Percentiles rank a stretch among this genome's conserved stretches.
Evolutionary conservation across 1,140 invertebrate species (phyloP).

Genomic region (Stegodyphus dumicola): DNA sequence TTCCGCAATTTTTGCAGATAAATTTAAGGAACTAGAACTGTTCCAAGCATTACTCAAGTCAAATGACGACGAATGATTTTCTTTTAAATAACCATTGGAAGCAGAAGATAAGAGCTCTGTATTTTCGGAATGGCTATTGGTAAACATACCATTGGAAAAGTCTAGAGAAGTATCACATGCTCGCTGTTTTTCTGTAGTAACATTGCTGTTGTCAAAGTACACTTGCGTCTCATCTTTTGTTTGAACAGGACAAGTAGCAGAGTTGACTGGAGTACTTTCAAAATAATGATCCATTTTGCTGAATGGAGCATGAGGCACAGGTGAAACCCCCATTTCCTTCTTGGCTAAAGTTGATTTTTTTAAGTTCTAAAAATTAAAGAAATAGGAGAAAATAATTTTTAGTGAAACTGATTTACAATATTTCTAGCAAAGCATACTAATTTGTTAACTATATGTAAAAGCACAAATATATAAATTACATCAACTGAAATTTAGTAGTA

Average conservation of each 20-base stretch:
- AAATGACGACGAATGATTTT: background rate
- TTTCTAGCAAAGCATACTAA: too few relatives aligned
- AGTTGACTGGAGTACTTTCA: conserved; percentile 43
- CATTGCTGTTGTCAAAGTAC: background rate
- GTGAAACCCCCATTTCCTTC: conserved; percentile 20
- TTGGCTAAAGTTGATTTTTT: background rate
- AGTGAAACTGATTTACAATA: too few relatives aligned
- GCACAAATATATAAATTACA: too few relatives aligned
- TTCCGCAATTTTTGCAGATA: conserved; percentile 7
- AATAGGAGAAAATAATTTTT: background rate
- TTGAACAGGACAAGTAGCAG: background rate
- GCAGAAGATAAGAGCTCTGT: background rate
- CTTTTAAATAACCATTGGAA: background rate
- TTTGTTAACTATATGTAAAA: too few relatives aligned
- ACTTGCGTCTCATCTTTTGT: background rate
- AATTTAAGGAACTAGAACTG: conserved; percentile 15
- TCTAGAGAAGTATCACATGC: background rate
- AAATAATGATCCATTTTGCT: conserved; percentile 40
- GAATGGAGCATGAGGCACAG: conserved; percentile 40
- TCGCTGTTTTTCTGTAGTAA: conserved; percentile 16
- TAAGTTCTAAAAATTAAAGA: conserved; percentile 15
- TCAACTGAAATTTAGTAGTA: too few relatives aligned
- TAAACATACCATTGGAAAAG: too few relatives aligned
- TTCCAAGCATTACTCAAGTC: background rate
- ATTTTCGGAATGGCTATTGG: background rate